These are phyloP conservation scores for Mustela lutreola DNA, from an alignment of 2,113 vertebrate genomes.

Conservation along the genomic window DNA sequence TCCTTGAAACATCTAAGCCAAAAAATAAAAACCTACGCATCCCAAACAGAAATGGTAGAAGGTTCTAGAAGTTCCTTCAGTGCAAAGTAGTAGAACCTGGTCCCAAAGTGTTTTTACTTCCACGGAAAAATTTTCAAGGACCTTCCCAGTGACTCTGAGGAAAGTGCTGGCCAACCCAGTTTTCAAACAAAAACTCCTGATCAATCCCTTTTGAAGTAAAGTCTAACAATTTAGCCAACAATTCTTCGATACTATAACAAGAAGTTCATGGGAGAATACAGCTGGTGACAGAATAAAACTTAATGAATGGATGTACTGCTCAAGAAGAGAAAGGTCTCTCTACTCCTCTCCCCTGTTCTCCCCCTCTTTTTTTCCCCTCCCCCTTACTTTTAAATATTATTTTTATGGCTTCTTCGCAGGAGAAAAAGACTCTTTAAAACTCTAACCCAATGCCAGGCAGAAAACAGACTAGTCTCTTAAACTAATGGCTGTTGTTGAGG, in stretches of 20 bases:
- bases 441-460: constrained; percentile 86
- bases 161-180: not conserved
- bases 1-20: not conserved
- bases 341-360: constrained; percentile 61
- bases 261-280: not conserved
- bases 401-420: constrained; percentile 86
- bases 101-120: not conserved
- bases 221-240: not conserved
- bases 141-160: not conserved
- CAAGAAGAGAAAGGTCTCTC: not conserved
- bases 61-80: not conserved
- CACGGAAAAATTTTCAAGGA: not conserved
- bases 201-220: not conserved
- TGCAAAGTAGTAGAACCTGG: not conserved
- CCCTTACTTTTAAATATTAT: constrained; percentile 83
- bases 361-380: constrained; percentile 57
- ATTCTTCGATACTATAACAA: not conserved
- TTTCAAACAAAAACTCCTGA: not conserved
- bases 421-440: constrained; percentile 85
- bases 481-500: constrained; percentile 89
- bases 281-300: not conserved
- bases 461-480: constrained; percentile 89
- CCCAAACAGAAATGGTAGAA: not conserved
- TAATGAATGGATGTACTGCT: not conserved
- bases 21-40: not conserved